Evolutionary conservation across 2,797 vertebrate species (phyloP).

Genomic region (Muscicapa striata): DNA sequence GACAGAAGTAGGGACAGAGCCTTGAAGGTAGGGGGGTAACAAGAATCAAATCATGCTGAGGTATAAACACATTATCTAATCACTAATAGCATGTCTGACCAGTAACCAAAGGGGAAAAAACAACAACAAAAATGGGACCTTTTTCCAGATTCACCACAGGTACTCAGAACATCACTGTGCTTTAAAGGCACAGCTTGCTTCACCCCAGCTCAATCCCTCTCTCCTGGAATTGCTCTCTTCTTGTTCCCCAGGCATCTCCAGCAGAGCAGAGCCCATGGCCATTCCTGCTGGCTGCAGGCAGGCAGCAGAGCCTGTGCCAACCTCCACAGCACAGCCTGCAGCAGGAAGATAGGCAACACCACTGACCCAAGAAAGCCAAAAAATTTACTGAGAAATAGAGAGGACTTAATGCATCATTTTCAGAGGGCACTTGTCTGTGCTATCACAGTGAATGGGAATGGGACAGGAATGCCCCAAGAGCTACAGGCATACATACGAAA

Average conservation of each 20-base stretch:
- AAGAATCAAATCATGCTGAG: neutral
- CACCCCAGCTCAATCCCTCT: neutral
- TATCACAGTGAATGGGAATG: accelerated
- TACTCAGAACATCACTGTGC: neutral
- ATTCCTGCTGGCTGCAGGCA: accelerated
- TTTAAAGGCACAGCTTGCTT: neutral
- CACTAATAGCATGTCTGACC: neutral
- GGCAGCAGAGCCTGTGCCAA: accelerated
- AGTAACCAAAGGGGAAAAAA: neutral
- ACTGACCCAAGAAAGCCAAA: neutral
- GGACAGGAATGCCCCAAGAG: neutral
- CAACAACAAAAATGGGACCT: neutral
- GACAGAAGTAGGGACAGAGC: neutral
- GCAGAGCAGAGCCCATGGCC: accelerated
- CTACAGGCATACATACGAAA: neutral
- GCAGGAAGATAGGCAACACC: neutral
- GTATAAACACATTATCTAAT: neutral
- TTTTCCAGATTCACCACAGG: neutral
- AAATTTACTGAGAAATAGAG: neutral
- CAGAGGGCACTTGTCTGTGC: neutral
- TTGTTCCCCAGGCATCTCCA: neutral
- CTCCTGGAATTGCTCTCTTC: neutral
- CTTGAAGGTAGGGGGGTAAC: neutral
- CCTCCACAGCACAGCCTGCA: neutral
- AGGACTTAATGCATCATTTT: neutral